These are phyloP conservation scores for Eupeodes luniger DNA, from an alignment of 2,888 invertebrate genomes.

Conservation along the genomic window DNA sequence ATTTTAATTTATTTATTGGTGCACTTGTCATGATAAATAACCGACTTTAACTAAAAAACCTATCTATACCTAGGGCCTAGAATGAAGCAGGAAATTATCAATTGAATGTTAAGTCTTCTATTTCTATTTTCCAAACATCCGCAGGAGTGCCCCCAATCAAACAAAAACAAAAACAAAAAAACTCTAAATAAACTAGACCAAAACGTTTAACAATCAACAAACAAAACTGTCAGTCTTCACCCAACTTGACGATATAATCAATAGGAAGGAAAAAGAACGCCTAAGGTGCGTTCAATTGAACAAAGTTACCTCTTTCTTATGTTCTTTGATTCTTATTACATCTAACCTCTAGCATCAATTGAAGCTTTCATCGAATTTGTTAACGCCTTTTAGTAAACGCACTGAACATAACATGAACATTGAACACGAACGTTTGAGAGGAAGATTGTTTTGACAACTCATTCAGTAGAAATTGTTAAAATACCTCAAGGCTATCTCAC, in stretches of 20 bases:
- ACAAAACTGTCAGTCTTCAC: background rate
- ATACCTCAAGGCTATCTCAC: constrained; percentile 15
- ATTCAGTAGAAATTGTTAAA: constrained; percentile 36
- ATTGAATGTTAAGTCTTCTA: background rate
- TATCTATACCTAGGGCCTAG: too few species aligned
- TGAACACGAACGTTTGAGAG: background rate
- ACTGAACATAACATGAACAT: background rate
- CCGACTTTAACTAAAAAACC: too few species aligned
- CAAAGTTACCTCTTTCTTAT: background rate
- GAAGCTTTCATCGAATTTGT: constrained; percentile 50
- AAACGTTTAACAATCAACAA: constrained; percentile 6
- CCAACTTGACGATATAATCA: constrained; percentile 13
- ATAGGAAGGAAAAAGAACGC: background rate
- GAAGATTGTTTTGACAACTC: constrained; percentile 64
- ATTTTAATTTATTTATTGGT: background rate
- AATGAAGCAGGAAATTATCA: background rate
- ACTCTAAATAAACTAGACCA: background rate
- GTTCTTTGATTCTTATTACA: constrained; percentile 15
- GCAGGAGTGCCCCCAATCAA: background rate
- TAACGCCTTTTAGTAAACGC: constrained; percentile 21
- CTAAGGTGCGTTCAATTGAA: constrained; percentile 10
- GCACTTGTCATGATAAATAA: background rate
- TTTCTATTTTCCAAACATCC: background rate
- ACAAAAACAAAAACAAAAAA: background rate
- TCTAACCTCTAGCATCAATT: constrained; percentile 14